Conservation (phyloP, 2,113 vertebrate genomes). For the Neolamprologus falcicula region DNA sequence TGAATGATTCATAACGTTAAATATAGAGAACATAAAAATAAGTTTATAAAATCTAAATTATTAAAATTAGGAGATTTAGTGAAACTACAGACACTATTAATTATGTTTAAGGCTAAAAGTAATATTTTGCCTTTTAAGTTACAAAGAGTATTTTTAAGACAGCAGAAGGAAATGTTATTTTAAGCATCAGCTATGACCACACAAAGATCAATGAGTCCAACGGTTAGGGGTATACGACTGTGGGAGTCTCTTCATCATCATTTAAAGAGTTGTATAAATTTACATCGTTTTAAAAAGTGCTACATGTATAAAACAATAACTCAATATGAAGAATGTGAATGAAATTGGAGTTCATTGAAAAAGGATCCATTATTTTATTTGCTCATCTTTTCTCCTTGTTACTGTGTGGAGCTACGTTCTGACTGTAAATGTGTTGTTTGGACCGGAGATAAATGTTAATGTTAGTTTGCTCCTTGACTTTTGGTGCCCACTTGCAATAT, state of each 20-base stretch:
- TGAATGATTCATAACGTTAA: background rate
- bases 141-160: background rate
- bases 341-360: background rate
- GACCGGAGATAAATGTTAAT: background rate
- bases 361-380: background rate
- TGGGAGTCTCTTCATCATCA: background rate
- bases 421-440: background rate
- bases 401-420: background rate
- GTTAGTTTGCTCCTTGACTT: background rate
- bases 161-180: background rate
- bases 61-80: background rate
- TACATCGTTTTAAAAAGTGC: background rate
- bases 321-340: background rate
- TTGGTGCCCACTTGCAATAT: background rate
- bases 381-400: background rate
- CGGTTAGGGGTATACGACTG: rapidly evolving
- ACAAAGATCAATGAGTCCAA: background rate
- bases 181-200: background rate
- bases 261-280: background rate
- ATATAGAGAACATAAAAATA: background rate
- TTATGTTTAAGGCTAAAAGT: background rate
- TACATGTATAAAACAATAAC: rapidly evolving
- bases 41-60: background rate
- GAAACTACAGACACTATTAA: background rate
- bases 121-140: background rate